phyloP scores from a whole-genome alignment of 2,797 vertebrate species.

The Anableps anableps region DNA sequence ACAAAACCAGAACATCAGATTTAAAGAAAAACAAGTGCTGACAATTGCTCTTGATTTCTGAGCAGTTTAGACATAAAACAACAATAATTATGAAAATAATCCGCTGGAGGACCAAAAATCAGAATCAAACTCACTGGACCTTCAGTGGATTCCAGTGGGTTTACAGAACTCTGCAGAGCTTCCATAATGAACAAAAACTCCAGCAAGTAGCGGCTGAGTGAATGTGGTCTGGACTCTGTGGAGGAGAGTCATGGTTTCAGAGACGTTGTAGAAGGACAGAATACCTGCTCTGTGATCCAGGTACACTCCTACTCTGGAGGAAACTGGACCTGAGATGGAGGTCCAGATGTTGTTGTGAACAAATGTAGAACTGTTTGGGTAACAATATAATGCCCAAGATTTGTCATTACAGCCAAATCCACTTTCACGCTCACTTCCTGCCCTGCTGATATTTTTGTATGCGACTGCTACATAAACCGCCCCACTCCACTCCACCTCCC shows the following conservation, averaged over 20 bases:
- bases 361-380: neutral
- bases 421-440: neutral
- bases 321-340: neutral
- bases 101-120: neutral
- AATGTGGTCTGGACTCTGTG: neutral
- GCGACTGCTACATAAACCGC: neutral
- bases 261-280: too few species aligned
- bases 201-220: neutral
- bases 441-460: constrained; percentile 3
- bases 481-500: neutral
- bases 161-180: neutral
- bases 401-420: constrained; percentile 3
- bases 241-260: neutral
- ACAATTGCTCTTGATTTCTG: neutral
- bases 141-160: neutral
- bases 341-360: neutral
- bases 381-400: constrained; percentile 2
- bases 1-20: neutral
- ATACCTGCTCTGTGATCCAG: too few species aligned
- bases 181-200: neutral
- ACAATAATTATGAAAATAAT: neutral
- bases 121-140: neutral
- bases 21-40: neutral
- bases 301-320: neutral
- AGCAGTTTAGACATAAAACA: neutral